Evolutionary conservation across 2,113 vertebrate species (phyloP).

Genomic region (Nannobrachium achirus): DNA sequence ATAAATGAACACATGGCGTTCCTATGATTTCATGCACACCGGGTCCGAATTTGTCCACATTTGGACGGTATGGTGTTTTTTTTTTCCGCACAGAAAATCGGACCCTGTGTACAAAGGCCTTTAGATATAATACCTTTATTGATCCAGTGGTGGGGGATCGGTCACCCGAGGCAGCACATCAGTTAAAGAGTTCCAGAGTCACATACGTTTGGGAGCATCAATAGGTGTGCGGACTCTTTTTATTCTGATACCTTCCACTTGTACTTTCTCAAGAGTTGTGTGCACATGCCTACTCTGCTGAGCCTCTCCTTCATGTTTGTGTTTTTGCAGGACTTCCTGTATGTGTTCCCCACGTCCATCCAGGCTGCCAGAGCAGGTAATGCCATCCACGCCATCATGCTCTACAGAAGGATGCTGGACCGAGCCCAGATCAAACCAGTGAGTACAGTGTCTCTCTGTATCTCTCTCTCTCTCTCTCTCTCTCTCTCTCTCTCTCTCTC

Average conservation of each 20-base stretch:
- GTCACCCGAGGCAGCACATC: too few species aligned
- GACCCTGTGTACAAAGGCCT: too few species aligned
- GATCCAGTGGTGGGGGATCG: too few species aligned
- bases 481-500: background rate
- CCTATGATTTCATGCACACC: too few species aligned
- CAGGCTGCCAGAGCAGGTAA: conserved; percentile 96
- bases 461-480: background rate
- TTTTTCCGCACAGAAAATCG: too few species aligned
- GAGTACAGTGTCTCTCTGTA: conserved; percentile 48
- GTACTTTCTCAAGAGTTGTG: too few species aligned
- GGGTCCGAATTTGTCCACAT: too few species aligned
- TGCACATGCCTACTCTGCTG: background rate
- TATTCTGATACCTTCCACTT: too few species aligned
- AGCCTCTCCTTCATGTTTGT: background rate
- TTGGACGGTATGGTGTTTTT: too few species aligned
- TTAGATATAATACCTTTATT: too few species aligned
- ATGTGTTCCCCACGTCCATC: conserved; percentile 83
- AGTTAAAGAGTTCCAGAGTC: conserved; percentile 11
- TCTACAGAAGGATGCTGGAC: conserved; percentile 93
- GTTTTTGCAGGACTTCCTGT: conserved; percentile 86
- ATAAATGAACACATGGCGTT: too few species aligned
- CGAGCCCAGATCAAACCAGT: conserved; percentile 96
- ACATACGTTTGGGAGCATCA: background rate
- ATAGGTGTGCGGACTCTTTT: too few species aligned
- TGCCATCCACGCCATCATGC: conserved; percentile 88